These are phyloP conservation scores for Mastacembelus armatus DNA, from an alignment of 2,797 vertebrate genomes.

Conservation along the genomic window DNA sequence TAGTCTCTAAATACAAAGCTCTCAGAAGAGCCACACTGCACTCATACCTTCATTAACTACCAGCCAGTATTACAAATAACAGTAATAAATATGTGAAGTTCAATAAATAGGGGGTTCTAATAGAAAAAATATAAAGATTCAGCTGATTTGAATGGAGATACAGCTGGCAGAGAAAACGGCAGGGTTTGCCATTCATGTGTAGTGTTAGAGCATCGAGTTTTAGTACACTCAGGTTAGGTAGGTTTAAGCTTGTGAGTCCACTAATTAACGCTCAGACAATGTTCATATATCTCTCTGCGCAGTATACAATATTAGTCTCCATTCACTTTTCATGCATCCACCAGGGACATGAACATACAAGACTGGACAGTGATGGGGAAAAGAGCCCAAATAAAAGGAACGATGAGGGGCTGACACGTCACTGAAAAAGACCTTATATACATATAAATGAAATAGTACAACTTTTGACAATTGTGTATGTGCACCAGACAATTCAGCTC, in stretches of 20 bases:
- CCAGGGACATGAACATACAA: constrained; percentile 25
- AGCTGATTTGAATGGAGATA: constrained; percentile 24
- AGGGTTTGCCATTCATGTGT: constrained; percentile 11
- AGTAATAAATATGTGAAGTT: constrained; percentile 67
- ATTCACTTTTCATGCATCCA: constrained; percentile 43
- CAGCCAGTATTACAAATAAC: constrained; percentile 44
- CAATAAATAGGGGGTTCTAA: constrained; percentile 68
- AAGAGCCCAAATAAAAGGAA: constrained; percentile 47
- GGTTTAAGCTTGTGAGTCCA: constrained; percentile 21
- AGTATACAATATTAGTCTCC: constrained; percentile 43
- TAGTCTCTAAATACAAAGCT: constrained; percentile 8
- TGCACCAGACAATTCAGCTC: constrained; percentile 29
- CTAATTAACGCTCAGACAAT: constrained; percentile 40
- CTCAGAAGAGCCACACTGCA: constrained; percentile 29
- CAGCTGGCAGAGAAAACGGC: background rate
- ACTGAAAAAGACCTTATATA: constrained; percentile 45
- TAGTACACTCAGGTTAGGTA: no score
- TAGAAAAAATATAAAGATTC: constrained; percentile 28
- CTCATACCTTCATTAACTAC: constrained; percentile 32
- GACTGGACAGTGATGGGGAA: constrained; percentile 8
- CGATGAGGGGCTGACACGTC: constrained; percentile 28
- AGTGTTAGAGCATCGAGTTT: constrained; percentile 36
- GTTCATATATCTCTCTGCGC: constrained; percentile 33
- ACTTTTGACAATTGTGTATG: constrained; percentile 36
- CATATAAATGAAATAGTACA: constrained; percentile 46